Conservation (phyloP, 2,113 vertebrate genomes). For the Aegithalos caudatus region DNA sequence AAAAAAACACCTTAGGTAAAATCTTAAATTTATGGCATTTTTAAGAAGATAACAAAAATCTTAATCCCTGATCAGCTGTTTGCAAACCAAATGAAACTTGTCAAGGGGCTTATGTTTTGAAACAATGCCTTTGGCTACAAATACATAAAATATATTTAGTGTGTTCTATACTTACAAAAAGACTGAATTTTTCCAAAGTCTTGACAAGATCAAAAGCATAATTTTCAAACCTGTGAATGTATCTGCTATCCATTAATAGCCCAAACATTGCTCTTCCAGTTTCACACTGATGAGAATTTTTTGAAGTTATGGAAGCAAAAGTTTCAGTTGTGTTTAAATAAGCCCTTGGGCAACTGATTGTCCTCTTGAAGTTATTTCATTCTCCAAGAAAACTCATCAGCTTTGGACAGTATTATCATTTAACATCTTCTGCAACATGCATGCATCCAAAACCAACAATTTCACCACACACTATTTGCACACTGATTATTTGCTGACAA, state of each 20-base stretch:
- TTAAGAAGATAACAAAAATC: neutral
- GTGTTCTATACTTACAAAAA: neutral
- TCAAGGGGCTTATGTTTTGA: neutral
- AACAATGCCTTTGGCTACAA: neutral
- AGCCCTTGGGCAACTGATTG: neutral
- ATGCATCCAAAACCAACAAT: neutral
- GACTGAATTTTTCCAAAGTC: neutral
- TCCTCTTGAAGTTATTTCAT: neutral
- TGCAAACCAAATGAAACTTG: neutral
- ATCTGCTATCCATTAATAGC: neutral
- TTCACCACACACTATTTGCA: neutral
- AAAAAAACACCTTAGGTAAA: neutral
- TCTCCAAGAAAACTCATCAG: neutral
- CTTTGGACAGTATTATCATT: neutral
- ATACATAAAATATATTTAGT: neutral
- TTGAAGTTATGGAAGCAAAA: neutral
- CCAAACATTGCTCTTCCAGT: neutral
- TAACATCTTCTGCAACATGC: neutral
- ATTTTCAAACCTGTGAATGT: neutral
- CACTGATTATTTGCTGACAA: neutral
- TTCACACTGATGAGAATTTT: neutral
- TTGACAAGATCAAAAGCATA: neutral
- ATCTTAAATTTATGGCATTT: neutral
- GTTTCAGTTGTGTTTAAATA: neutral
- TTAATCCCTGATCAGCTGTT: neutral